Base-by-base conservation (phyloP, 2,888 invertebrate species). In the Nomada lathburiana region DNA sequence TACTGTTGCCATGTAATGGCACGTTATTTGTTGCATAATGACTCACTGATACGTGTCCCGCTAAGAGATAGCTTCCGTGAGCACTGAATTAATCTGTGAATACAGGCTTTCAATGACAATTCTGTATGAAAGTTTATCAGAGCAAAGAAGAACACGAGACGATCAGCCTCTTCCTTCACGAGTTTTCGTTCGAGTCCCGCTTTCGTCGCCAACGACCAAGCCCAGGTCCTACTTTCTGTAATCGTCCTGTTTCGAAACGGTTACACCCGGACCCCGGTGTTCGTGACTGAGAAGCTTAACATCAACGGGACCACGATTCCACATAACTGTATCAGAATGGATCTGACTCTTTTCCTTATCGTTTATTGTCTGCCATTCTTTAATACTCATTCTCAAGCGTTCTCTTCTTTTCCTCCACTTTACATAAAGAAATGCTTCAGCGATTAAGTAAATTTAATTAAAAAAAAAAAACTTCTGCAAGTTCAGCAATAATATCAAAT, bases 201-300 rank as follows among this genome's bases (percentile, higher is more conserved):
- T 77, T 71, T 77, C 52, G 42, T 64, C 11, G 63, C 20, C 16
- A 23, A 29, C 70, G 70, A 65, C 78, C 69, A 78, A 78, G 47
- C 78, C 78, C 78, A 77, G 63, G 23, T 59, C 71, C 79, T 59
- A 77, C 78, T 71, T 79, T 79, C 44, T 53, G 52, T 44, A 23
- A 59, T 64, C 29, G 29, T 70, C 70, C 78, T 59, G 57, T 23
- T 23, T 63, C 36, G 53, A 71, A 78, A 78, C 71, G 42, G 59
- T 23, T 53, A 80, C 63, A 71, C 26, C 42, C 16, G 13, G n/a
- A 50, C 47, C 36, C 36, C 20, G 57, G n/a, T 11, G 44, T 64
- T 80, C 79, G 64, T 71, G 79, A 71, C 53, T 47, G 50, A 64
- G 57, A 77, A 80, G 57, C 57, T 77, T 42, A 63, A 69, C 50